Percentiles rank a stretch among this genome's conserved stretches.
These are phyloP conservation scores for Brachypalpus laphriformis DNA, from an alignment of 2,888 invertebrate genomes.

Conservation along the genomic window DNA sequence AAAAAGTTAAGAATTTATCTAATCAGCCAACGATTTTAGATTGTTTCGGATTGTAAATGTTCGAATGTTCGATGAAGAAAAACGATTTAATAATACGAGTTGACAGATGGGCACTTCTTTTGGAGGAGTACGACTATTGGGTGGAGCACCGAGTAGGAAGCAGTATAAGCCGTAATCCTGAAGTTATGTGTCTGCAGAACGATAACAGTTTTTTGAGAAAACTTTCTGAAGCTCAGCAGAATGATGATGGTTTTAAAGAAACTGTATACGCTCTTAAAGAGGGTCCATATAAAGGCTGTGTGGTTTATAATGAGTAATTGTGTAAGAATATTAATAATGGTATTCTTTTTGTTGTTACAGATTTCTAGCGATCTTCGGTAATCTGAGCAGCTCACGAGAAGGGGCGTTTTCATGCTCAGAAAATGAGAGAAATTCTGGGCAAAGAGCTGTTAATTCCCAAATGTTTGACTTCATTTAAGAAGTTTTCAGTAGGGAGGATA, in stretches of 20 bases:
- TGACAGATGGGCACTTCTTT: conserved; percentile 69
- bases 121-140: too few relatives aligned
- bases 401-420: too few relatives aligned
- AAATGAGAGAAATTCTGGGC: conserved; percentile 50
- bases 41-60: conserved; percentile 69
- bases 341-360: conserved; percentile 69
- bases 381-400: too few relatives aligned
- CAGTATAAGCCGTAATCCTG: conserved; percentile 73
- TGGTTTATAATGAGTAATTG: conserved; percentile 25
- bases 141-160: conserved; percentile 63
- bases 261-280: conserved; percentile 23
- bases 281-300: background rate
- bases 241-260: conserved; percentile 34
- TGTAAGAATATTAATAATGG: conserved; percentile 28
- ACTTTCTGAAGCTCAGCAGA: conserved; percentile 18
- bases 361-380: conserved; percentile 54
- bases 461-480: too few relatives aligned
- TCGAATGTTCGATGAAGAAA: conserved; percentile 64
- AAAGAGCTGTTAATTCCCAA: conserved; percentile 35
- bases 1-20: conserved; percentile 75
- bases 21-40: conserved; percentile 62
- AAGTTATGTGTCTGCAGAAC: too few relatives aligned
- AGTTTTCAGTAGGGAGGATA: too few relatives aligned
- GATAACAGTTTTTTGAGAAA: too few relatives aligned
- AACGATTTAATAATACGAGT: conserved; percentile 65